Evolutionary conservation across 2,888 invertebrate genomes (phyloP).

Genomic region (Tipula helvola): DNA sequence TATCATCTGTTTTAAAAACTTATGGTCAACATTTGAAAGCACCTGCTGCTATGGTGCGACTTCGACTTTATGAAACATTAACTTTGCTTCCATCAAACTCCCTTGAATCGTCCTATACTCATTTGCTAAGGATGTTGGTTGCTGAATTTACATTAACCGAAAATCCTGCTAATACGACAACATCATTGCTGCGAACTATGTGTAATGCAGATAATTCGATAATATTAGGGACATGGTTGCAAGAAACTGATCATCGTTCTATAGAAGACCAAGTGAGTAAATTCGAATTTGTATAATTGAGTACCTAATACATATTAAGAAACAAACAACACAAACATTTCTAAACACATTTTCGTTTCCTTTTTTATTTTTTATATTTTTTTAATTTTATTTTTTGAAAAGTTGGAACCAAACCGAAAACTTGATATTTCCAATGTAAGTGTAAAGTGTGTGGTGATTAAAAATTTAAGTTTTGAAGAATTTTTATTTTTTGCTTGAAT

Average conservation of each 20-base stretch:
- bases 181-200: conserved; percentile 65
- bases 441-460: background rate
- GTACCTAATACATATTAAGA: background rate
- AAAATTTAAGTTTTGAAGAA: background rate
- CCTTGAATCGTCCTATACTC: conserved; percentile 76
- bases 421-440: conserved; percentile 36
- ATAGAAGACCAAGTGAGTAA: conserved; percentile 87
- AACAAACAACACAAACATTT: background rate
- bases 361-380: conserved; percentile 10
- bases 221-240: conserved; percentile 86
- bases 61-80: conserved; percentile 84
- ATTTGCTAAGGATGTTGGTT: conserved; percentile 78
- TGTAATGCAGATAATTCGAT: conserved; percentile 85
- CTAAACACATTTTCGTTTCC: background rate
- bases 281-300: conserved; percentile 14
- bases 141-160: conserved; percentile 93
- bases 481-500: background rate
- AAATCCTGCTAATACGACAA: conserved; percentile 83
- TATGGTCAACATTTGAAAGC: conserved; percentile 90
- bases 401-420: conserved; percentile 74
- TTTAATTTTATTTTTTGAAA: conserved; percentile 7
- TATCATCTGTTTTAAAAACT: conserved; percentile 70
- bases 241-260: conserved; percentile 90
- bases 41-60: conserved; percentile 82
- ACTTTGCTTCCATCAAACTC: conserved; percentile 63